Evolutionary conservation across 2,113 vertebrate genomes (phyloP).

Genomic region (Crotalus tigris): DNA sequence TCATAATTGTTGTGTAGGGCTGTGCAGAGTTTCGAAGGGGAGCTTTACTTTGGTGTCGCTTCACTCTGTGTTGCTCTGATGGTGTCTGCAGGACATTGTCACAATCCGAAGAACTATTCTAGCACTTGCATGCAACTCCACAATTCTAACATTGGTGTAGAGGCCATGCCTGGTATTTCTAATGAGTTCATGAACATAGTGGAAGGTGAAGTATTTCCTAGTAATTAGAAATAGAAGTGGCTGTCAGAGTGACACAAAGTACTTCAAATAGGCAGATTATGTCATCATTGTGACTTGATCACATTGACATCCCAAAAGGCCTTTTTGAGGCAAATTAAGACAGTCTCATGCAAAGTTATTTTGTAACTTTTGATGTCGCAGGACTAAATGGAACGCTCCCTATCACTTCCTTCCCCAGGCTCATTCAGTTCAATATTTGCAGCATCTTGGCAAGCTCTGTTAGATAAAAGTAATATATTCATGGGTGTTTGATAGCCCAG

Average conservation of each 20-base stretch:
- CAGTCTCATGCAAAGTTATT: not conserved
- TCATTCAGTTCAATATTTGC: not conserved
- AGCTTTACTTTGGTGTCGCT: not conserved
- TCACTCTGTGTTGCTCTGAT: not conserved
- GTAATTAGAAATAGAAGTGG: not conserved
- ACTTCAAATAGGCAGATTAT: not conserved
- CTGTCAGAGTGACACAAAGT: not conserved
- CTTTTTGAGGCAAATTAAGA: not conserved
- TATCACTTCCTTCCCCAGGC: not conserved
- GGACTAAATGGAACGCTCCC: not conserved
- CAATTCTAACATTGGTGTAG: not conserved
- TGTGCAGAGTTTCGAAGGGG: not conserved
- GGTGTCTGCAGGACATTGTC: fast-evolving
- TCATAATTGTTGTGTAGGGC: not conserved
- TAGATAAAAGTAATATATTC: not conserved
- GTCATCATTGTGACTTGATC: not conserved
- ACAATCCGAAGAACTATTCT: not conserved
- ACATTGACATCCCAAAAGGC: not conserved
- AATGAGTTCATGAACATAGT: not conserved
- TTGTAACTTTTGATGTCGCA: not conserved
- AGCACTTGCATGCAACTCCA: not conserved
- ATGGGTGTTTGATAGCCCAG: not conserved
- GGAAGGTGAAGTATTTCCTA: not conserved
- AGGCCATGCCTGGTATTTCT: not conserved
- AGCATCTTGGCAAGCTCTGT: not conserved